Evolutionary conservation across 1,140 invertebrate genomes (phyloP).

Genomic region (Rhopalosiphum maidis): DNA sequence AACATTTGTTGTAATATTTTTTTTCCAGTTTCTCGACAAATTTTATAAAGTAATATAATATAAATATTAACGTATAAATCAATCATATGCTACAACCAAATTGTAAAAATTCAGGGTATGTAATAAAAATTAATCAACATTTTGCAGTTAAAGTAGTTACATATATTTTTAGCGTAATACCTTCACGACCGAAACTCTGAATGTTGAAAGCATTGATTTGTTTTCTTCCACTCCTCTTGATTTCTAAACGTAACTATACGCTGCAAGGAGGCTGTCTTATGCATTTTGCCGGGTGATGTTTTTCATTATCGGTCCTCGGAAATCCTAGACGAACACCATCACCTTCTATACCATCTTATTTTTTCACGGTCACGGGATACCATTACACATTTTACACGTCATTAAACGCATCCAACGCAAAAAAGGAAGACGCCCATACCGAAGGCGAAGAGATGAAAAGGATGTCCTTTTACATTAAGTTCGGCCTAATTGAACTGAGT

Average conservation of each 20-base stretch:
- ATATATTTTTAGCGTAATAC: not conserved
- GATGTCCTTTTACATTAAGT: conserved; percentile 45
- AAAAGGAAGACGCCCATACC: not conserved
- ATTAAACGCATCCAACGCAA: conserved; percentile 25
- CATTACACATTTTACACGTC: conserved; percentile 44
- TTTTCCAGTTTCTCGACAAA: not conserved
- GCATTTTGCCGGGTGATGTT: not conserved
- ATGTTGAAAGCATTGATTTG: not conserved
- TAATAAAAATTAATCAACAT: not conserved
- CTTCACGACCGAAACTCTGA: not conserved
- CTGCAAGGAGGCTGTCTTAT: not conserved
- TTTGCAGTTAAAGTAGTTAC: not conserved
- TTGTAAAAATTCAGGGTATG: not conserved
- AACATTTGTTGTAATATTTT: not conserved
- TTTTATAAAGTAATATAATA: not conserved
- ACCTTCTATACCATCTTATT: not conserved
- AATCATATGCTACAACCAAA: not conserved
- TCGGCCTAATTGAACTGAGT: conserved; percentile 42
- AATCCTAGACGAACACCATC: not conserved
- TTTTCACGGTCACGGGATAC: not conserved
- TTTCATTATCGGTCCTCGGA: conserved; percentile 27
- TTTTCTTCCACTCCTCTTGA: not conserved
- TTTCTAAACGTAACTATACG: not conserved
- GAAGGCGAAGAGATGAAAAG: not conserved
- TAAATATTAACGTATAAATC: not conserved